Base-by-base conservation (phyloP, 2,888 invertebrate species). In the Pedicia rivosa region DNA sequence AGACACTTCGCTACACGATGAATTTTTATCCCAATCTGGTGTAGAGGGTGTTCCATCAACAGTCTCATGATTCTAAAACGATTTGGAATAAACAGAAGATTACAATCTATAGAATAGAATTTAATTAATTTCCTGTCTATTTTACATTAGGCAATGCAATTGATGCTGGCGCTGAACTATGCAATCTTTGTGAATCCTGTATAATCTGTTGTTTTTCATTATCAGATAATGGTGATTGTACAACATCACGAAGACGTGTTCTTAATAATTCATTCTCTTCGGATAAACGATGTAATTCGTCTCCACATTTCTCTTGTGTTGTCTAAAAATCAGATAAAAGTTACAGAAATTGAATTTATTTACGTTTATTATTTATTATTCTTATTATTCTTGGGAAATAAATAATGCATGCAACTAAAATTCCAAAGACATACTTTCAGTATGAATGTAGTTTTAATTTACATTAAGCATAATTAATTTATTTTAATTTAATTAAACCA, bases 1-100 rank as follows among this genome's bases (percentile, higher is more conserved):
- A 4, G 84, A 83, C 39, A 90, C 78, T 62, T 91, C 90, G 59
- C 87, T 87, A 42, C 86, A 82, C 30, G 80, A 81, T 39, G 87
- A 87, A 58, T 86, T 81, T 57, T 86, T 87, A 62, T 91, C 90
- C 91, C 91, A 91, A 46, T 87, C 86, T 6, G 81, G 81, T 7
- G 80, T 79, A 43, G 74, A 77, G n/a, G 77, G 73, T 13, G 74
- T 76, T 46, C 69, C 69, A 47, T 67, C 70, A 2, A 20, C 20
- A n/a, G 17, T 35, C 25, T 35, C 35, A 14, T 35, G 25, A 25
- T 26, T 25, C 35, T 35, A 25, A 25, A 31, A 34, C 14, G 9
- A 14, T 22, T 22, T 22, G 13, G 24, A 33, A 35, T 14, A 17
- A 38, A 36, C 7, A 10, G 14, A 28, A 24, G 25, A 20, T 29